A percentile compares a stretch with the other conserved stretches of the same genome.
phyloP scores from a whole-genome alignment of 2,888 invertebrate species.

The Andrena camellia region DNA sequence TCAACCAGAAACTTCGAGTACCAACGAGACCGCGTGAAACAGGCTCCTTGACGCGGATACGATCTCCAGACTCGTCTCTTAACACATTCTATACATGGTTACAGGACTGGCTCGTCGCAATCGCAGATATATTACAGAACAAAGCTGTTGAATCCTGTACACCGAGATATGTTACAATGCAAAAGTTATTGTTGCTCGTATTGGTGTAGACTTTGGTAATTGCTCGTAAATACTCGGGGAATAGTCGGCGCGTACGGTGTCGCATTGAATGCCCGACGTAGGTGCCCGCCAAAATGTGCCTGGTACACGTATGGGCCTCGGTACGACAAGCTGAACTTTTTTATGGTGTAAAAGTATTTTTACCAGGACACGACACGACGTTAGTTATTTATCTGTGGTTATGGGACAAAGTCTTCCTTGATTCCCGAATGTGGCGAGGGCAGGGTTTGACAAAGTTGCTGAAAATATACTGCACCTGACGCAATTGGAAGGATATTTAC shows the following conservation, averaged over 20 bases:
- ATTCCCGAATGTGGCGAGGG: slow-evolving; percentile 26
- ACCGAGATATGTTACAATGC: slow-evolving; percentile 43
- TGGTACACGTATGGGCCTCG: slow-evolving; percentile 6
- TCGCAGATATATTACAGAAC: neutral
- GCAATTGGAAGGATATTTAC: neutral
- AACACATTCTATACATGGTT: slow-evolving; percentile 2
- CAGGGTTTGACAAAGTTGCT: slow-evolving; percentile 8
- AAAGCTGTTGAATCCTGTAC: slow-evolving; percentile 16
- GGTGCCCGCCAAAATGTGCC: slow-evolving; percentile 52
- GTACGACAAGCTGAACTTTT: slow-evolving; percentile 21
- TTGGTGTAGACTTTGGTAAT: slow-evolving; percentile 19
- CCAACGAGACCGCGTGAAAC: slow-evolving; percentile 51
- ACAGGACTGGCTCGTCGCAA: slow-evolving; percentile 4
- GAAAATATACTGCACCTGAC: neutral
- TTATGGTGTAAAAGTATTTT: slow-evolving; percentile 30
- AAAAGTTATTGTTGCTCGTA: slow-evolving; percentile 34
- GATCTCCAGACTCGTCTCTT: neutral
- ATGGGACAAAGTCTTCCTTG: slow-evolving; percentile 19
- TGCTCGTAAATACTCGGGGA: slow-evolving; percentile 61
- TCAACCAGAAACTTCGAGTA: slow-evolving; percentile 75
- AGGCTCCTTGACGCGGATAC: slow-evolving; percentile 9
- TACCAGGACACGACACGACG: slow-evolving; percentile 45
- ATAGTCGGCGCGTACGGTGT: slow-evolving; percentile 39
- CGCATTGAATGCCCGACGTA: neutral
- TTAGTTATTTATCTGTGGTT: slow-evolving; percentile 61